A percentile compares a stretch with the other conserved stretches of the same genome.
Conservation (phyloP, 2,113 vertebrate species). For the Pelvicachromis taeniatus region DNA sequence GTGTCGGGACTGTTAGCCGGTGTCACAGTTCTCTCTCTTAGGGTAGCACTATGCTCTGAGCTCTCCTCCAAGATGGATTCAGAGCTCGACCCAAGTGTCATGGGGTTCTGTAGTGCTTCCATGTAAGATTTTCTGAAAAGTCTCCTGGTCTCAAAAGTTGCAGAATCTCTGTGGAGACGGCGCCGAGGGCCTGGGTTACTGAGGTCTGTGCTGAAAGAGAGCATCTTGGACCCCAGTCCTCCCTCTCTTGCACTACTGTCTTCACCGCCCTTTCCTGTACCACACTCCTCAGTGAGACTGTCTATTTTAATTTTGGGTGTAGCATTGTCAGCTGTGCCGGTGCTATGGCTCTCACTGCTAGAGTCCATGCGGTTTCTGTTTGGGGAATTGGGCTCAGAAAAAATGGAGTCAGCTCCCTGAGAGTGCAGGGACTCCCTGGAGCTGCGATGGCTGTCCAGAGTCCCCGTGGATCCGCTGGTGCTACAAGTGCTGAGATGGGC, state of each 20-base stretch:
- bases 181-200: conserved; percentile 65
- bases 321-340: neutral
- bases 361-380: conserved; percentile 31
- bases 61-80: conserved; percentile 76
- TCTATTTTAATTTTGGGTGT: conserved; percentile 15
- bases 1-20: conserved; percentile 50
- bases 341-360: neutral
- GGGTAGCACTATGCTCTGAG: conserved; percentile 35
- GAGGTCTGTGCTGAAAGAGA: conserved; percentile 70
- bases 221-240: conserved; percentile 43
- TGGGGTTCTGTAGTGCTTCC: conserved; percentile 83
- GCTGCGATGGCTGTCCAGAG: conserved; percentile 72
- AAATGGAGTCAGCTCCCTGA: conserved; percentile 69
- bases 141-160: conserved; percentile 69
- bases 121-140: conserved; percentile 84
- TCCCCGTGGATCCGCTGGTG: conserved; percentile 70
- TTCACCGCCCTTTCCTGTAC: neutral
- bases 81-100: conserved; percentile 80
- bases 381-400: conserved; percentile 56
- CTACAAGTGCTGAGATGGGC: conserved; percentile 64
- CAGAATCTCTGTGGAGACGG: conserved; percentile 66
- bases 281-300: conserved; percentile 18
- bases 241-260: conserved; percentile 29
- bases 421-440: conserved; percentile 74
- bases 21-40: conserved; percentile 27